These are phyloP conservation scores for Cassiopea xamachana DNA, from an alignment of 30 jellyfish, hydroid and myxozoan genomes.

Conservation along the genomic window DNA sequence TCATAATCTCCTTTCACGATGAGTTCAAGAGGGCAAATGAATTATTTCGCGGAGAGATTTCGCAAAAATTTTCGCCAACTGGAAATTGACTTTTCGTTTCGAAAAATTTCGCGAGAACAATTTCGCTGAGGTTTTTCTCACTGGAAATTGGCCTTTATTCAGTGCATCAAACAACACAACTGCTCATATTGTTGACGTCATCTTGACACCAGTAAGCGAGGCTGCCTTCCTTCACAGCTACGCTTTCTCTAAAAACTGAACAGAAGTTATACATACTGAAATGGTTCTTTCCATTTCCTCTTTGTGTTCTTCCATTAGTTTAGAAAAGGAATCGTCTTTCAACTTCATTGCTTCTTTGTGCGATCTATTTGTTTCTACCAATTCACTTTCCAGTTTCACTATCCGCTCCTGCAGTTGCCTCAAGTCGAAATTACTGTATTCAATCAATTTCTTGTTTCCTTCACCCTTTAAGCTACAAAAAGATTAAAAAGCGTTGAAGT, in stretches of 20 bases:
- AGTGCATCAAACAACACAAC: neutral
- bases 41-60: too few relatives aligned
- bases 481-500: neutral
- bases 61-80: too few relatives aligned
- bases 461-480: neutral
- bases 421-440: neutral
- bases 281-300: conserved; percentile 92
- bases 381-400: conserved; percentile 62
- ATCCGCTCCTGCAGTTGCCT: neutral
- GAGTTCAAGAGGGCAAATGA: too few relatives aligned
- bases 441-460: neutral
- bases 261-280: conserved; percentile 49
- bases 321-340: conserved; percentile 60
- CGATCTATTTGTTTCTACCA: conserved; percentile 75
- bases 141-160: too few relatives aligned
- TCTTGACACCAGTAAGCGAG: neutral
- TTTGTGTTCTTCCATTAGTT: conserved; percentile 74
- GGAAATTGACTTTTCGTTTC: too few relatives aligned
- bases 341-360: conserved; percentile 60
- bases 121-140: too few relatives aligned
- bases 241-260: neutral
- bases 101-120: too few relatives aligned
- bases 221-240: neutral
- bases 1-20: too few relatives aligned
- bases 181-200: neutral